These are phyloP conservation scores for Tribolium freemani DNA, from an alignment of 2,888 invertebrate species.

Conservation along the genomic window DNA sequence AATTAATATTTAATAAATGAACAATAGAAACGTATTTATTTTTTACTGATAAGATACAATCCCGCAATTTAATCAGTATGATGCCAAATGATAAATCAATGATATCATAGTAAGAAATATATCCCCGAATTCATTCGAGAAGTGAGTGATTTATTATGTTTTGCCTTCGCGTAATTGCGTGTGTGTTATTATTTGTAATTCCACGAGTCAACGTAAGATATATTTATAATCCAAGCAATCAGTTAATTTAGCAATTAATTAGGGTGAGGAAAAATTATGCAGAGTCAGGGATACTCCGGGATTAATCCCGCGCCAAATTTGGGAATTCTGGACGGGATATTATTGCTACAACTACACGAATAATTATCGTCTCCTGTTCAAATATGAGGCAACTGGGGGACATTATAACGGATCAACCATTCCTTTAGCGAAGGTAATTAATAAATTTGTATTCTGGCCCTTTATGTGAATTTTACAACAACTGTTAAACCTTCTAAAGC, in stretches of 20 bases:
- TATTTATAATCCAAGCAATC: not conserved
- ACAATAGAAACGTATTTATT: not conserved
- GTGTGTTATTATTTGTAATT: not conserved
- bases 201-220: not conserved
- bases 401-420: not conserved
- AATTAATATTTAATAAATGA: not conserved
- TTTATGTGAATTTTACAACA: too few species aligned
- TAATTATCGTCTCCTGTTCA: slow-evolving; percentile 5
- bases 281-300: not conserved
- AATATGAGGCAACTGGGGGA: not conserved
- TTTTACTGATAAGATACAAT: not conserved
- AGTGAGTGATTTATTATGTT: not conserved
- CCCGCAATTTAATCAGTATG: not conserved
- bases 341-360: slow-evolving; percentile 51
- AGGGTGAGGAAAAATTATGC: slow-evolving; percentile 19
- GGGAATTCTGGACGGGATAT: slow-evolving; percentile 52
- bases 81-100: not conserved
- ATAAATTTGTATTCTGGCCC: too few species aligned
- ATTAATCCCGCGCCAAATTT: slow-evolving; percentile 23
- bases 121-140: not conserved
- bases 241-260: not conserved
- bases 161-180: not conserved
- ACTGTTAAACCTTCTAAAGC: too few species aligned
- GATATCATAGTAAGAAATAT: not conserved
- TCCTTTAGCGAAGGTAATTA: not conserved